Evolutionary conservation across 1,140 invertebrate species (phyloP), one percentile per base, ranked within the genome.

Genomic region (Trichoplusia ni): DNA sequence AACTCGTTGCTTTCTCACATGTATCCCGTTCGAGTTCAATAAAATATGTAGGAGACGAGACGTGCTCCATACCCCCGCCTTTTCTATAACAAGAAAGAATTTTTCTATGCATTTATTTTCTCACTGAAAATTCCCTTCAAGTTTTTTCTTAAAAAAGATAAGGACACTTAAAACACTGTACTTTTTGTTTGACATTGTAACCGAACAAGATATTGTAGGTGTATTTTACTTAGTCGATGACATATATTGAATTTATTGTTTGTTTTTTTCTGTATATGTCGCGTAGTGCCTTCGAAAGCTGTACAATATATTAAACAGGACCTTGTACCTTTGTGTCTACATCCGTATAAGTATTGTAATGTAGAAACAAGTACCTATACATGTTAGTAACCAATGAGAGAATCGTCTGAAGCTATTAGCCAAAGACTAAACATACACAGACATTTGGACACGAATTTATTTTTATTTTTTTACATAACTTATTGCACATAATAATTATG

Each of bases 11-110:
- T 8, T 66, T 11, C 16, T 49, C 35, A 42, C 69, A 23, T 64
- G 62, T 84, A 75, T 31, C 54, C 53, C 67, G 23, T 2, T 25
- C 65, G 61, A 49, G 65, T 81, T n/a, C 86, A 88, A 89, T 89
- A 89, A 89, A 89, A 88, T 89, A 89, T 88, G 86, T 88, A 88
- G 83, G 79, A 82, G 77, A 64, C 73, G 69, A 76, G 81, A 77
- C 77, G 81, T 81, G 83, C 59, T 64, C 70, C 63, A 73, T 71
- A 79, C 77, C 73, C 75, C 63, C 71, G 72, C 73, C 81, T 86
- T 84, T 86, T 75, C 87, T 90, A 84, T 88, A 88, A 90, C 84
- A 88, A 90, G 86, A 90, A 86, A 86, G 81, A 88, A 87, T 85
- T 88, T 86, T 85, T 90, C 81, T 86, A 86, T 86, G 79, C 82